These are phyloP conservation scores for Acronicta alni DNA, from an alignment of 2,888 invertebrate genomes.

Conservation along the genomic window DNA sequence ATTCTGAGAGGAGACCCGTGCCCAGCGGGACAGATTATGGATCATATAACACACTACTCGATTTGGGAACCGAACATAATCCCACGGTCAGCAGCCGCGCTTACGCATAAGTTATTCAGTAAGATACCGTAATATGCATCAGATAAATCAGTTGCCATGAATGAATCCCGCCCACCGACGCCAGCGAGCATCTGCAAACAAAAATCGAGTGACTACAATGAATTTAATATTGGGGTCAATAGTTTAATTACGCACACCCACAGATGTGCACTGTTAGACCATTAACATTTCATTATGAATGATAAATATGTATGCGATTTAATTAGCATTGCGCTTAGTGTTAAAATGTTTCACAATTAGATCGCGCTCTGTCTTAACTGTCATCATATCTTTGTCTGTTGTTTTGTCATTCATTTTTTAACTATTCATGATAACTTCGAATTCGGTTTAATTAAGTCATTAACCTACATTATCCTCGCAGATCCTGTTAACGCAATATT, in stretches of 20 bases:
- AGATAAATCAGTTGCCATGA: conserved; percentile 16
- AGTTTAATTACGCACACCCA: conserved; percentile 74
- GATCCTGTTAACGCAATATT: too few species aligned
- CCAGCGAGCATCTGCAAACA: conserved; percentile 34
- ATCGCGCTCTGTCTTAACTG: conserved; percentile 9
- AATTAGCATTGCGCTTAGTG: conserved; percentile 45
- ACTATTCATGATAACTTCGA: too few species aligned
- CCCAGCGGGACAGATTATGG: too few species aligned
- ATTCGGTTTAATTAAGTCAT: too few species aligned
- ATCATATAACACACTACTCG: too few species aligned
- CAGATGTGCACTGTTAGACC: conserved; percentile 53
- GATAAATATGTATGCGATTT: conserved; percentile 51
- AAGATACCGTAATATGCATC: conserved; percentile 3
- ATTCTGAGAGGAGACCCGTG: too few species aligned
- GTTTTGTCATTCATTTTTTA: neutral
- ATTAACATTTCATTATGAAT: conserved; percentile 61
- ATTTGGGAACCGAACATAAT: too few species aligned
- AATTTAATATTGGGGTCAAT: conserved; percentile 74
- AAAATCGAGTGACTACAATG: conserved; percentile 43
- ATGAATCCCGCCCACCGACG: conserved; percentile 27
- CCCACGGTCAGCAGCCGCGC: too few species aligned
- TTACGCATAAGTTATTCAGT: neutral
- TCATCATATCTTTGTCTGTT: neutral
- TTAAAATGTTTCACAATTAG: conserved; percentile 45
- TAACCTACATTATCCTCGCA: too few species aligned